These are phyloP conservation scores for Dasypogon diadema DNA, from an alignment of 2,888 invertebrate genomes.

Conservation along the genomic window DNA sequence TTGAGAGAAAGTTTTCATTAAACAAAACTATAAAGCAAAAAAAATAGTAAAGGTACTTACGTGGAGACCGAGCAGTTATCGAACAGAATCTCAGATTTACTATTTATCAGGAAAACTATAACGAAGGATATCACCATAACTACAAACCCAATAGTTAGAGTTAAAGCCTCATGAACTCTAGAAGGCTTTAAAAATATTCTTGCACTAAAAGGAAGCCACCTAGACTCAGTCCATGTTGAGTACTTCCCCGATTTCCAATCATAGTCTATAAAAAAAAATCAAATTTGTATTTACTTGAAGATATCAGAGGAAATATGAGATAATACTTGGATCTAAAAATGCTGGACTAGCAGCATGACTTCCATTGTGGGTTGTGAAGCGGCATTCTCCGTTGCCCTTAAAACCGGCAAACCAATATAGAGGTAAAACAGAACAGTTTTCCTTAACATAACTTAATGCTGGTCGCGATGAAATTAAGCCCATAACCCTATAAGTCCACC, in stretches of 20 bases:
- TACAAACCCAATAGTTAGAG: constrained; percentile 65
- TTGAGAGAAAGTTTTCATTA: not conserved
- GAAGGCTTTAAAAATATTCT: constrained; percentile 82
- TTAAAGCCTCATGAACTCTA: constrained; percentile 64
- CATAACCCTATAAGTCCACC: constrained; percentile 66
- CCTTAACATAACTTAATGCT: constrained; percentile 61
- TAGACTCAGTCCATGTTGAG: constrained; percentile 91
- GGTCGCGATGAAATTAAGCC: constrained; percentile 65
- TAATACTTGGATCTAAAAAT: constrained; percentile 78
- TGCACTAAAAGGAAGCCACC: constrained; percentile 81
- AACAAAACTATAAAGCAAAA: no score
- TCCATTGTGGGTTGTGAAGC: constrained; percentile 79
- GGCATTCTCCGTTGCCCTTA: constrained; percentile 77
- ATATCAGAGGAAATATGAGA: no score
- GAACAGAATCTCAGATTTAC: constrained; percentile 66
- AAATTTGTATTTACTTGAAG: not conserved
- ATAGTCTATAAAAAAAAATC: constrained; percentile 73
- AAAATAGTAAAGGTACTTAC: no score
- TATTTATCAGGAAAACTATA: constrained; percentile 66
- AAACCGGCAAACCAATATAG: constrained; percentile 76
- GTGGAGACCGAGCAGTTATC: constrained; percentile 65
- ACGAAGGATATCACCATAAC: constrained; percentile 67
- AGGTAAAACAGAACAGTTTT: constrained; percentile 69
- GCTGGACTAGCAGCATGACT: constrained; percentile 86
- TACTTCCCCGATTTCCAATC: constrained; percentile 81